These are phyloP conservation scores for Melieria crassipennis DNA, from an alignment of 2,888 invertebrate genomes.

Conservation along the genomic window DNA sequence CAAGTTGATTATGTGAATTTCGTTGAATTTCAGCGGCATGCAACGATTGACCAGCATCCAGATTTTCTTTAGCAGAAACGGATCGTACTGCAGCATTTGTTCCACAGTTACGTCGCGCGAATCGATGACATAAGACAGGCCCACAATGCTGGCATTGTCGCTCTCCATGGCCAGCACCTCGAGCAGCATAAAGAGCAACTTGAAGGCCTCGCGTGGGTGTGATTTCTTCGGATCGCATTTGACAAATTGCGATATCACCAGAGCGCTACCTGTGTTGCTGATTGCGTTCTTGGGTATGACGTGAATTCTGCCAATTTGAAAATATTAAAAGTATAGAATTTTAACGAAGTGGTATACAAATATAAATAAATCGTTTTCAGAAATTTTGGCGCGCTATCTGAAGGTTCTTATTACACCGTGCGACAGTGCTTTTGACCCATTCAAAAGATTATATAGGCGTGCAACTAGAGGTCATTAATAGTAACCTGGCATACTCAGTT, in stretches of 20 bases:
- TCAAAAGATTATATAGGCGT: no score
- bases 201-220: constrained; percentile 53
- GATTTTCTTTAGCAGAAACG: constrained; percentile 51
- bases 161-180: constrained; percentile 54
- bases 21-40: constrained; percentile 51
- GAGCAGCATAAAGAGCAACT: constrained; percentile 55
- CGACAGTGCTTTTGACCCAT: no score
- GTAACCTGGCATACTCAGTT: no score
- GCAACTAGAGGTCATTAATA: no score
- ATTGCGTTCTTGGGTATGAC: constrained; percentile 49
- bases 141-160: constrained; percentile 50
- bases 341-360: no score
- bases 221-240: constrained; percentile 52
- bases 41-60: constrained; percentile 52
- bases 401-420: no score
- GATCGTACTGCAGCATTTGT: constrained; percentile 55
- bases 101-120: constrained; percentile 53
- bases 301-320: constrained; percentile 46
- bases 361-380: no score
- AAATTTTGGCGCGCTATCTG: no score
- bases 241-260: constrained; percentile 54
- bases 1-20: constrained; percentile 57
- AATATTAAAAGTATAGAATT: background rate
- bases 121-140: constrained; percentile 53
- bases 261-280: constrained; percentile 45